Conservation (phyloP, 2,113 vertebrate genomes). For the Myocastor coypus region DNA sequence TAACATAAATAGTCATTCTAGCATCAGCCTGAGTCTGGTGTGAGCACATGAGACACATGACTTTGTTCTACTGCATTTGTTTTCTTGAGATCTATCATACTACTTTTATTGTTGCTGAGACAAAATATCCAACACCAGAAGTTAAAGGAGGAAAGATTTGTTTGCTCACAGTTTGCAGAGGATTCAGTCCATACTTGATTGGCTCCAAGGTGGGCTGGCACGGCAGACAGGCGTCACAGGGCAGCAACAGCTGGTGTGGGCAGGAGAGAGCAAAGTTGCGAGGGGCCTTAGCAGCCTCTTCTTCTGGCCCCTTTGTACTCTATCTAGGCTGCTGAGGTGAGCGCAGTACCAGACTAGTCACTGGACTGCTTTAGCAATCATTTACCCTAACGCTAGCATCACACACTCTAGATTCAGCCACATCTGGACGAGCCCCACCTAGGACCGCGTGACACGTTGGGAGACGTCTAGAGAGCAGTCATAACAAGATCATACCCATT, state of each 20-base stretch:
- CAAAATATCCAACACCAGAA: background rate
- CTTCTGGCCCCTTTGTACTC: background rate
- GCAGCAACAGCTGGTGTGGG: background rate
- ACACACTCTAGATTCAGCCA: background rate
- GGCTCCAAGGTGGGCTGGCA: background rate
- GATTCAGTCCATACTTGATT: background rate
- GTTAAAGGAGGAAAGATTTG: background rate
- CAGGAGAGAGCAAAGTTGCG: background rate
- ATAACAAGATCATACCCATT: background rate
- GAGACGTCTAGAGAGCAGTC: background rate
- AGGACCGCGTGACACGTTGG: background rate
- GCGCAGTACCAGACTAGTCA: background rate
- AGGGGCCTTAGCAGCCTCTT: background rate
- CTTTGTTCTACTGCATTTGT: background rate
- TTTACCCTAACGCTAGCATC: background rate
- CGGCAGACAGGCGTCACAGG: background rate
- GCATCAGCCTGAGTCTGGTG: background rate
- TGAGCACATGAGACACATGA: background rate
- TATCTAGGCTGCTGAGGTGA: background rate
- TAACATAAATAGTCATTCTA: no score
- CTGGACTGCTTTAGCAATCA: background rate
- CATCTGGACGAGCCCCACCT: background rate
- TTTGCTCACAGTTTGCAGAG: background rate
- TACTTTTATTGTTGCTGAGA: background rate
- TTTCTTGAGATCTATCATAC: conserved; percentile 1